phyloP scores from a whole-genome alignment of 2,888 invertebrate genomes.

The Caenorhabditis sp. region DNA sequence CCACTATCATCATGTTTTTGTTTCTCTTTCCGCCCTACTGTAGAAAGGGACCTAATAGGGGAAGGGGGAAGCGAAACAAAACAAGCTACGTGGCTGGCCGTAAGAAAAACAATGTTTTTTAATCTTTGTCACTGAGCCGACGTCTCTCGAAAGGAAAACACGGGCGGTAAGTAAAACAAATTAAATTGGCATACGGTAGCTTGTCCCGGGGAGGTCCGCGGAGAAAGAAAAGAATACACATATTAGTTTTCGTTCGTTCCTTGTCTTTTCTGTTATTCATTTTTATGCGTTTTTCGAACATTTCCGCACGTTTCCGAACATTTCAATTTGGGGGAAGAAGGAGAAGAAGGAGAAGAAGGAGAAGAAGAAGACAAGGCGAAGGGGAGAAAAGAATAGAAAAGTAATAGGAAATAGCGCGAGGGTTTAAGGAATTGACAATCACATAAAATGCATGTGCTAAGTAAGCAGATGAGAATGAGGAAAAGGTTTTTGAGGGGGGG shows the following conservation, averaged over 20 bases:
- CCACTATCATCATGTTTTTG: neutral
- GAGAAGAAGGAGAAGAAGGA: too few species aligned
- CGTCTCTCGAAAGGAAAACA: conserved; percentile 16
- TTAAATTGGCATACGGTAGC: conserved; percentile 32
- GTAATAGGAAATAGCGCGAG: conserved; percentile 7
- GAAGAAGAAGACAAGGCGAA: conserved; percentile 1
- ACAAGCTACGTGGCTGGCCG: conserved; percentile 4
- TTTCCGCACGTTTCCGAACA: neutral
- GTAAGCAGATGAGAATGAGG: conserved; percentile 10
- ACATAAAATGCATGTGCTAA: conserved; percentile 39
- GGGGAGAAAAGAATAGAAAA: conserved; percentile 6
- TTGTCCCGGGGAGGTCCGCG: neutral
- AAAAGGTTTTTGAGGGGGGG: too few species aligned
- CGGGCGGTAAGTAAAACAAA: conserved; percentile 39
- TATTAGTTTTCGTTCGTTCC: conserved; percentile 9
- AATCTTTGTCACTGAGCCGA: conserved; percentile 35
- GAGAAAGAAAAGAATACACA: too few species aligned
- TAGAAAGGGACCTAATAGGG: conserved; percentile 11
- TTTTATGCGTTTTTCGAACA: neutral
- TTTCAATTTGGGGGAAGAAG: conserved; percentile 1
- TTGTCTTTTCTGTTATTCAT: conserved; percentile 1
- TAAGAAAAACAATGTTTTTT: conserved; percentile 51
- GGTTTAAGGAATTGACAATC: conserved; percentile 29
- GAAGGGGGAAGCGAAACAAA: conserved; percentile 2
- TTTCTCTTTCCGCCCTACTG: neutral